Conservation (phyloP, 2,797 vertebrate species). For the Ammospiza maritima region DNA sequence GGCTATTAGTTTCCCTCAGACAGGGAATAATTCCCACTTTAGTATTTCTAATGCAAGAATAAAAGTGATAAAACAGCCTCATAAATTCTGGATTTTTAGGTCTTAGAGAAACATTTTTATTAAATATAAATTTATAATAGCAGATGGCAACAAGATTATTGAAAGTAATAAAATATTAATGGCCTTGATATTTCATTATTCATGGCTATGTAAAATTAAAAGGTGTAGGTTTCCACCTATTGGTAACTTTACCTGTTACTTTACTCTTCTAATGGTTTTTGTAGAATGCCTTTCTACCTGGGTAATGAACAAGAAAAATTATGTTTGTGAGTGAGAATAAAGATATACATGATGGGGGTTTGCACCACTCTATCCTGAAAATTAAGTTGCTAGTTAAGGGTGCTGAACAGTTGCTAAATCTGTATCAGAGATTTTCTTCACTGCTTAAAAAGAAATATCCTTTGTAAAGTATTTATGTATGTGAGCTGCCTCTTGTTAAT, state of each 20-base stretch:
- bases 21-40: background rate
- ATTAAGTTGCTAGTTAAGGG: background rate
- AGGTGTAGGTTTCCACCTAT: background rate
- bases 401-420: background rate
- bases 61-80: conserved; percentile 1
- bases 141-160: background rate
- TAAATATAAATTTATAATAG: background rate
- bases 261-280: background rate
- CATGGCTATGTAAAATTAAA: background rate
- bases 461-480: background rate
- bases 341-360: background rate
- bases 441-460: background rate
- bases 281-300: background rate
- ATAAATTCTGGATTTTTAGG: background rate
- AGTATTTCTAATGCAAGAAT: background rate
- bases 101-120: background rate
- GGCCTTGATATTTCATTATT: background rate
- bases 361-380: background rate
- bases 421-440: background rate
- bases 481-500: background rate
- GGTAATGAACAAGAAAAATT: background rate
- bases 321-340: background rate
- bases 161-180: conserved; percentile 13
- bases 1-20: background rate
- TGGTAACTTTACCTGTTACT: background rate